Percentiles rank a stretch among this genome's conserved stretches.
Conservation (phyloP, 2,113 vertebrate genomes). For the Pipa parva region DNA sequence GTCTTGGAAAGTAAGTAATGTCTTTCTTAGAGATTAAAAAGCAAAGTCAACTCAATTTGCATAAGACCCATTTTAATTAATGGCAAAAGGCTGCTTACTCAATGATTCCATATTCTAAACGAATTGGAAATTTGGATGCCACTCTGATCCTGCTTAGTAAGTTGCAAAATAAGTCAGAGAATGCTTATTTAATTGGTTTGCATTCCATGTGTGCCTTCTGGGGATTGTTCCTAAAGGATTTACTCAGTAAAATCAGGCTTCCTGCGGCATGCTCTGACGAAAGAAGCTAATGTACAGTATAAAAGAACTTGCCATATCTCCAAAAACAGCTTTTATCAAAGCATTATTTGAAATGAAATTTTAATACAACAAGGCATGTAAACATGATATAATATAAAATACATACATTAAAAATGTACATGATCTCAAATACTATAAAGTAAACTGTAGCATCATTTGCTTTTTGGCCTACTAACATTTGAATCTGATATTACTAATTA, state of each 20-base stretch:
- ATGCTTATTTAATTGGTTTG: background rate
- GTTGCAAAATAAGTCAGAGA: conserved; percentile 14
- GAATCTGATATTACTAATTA: too few species aligned
- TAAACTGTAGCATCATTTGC: too few species aligned
- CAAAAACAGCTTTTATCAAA: too few species aligned
- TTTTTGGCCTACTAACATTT: too few species aligned
- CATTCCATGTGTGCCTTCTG: background rate
- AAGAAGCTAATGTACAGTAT: background rate
- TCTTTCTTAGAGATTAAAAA: conserved; percentile 32
- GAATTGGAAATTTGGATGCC: conserved; percentile 32
- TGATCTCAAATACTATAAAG: too few species aligned
- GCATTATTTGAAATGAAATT: too few species aligned
- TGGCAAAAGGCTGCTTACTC: conserved; percentile 8
- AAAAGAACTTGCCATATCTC: too few species aligned
- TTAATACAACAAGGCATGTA: too few species aligned
- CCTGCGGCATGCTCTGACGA: background rate
- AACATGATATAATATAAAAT: too few species aligned
- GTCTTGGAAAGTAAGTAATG: conserved; percentile 22
- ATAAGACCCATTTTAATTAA: conserved; percentile 36
- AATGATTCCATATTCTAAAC: conserved; percentile 12
- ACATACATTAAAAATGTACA: too few species aligned
- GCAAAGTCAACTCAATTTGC: conserved; percentile 22
- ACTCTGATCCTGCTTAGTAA: conserved; percentile 32
- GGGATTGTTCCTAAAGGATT: background rate
- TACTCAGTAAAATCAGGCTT: background rate